A percentile compares a stretch with the other conserved stretches of the same genome.
Conservation (phyloP, 2,888 invertebrate genomes). For the Cynaeus angustus region DNA sequence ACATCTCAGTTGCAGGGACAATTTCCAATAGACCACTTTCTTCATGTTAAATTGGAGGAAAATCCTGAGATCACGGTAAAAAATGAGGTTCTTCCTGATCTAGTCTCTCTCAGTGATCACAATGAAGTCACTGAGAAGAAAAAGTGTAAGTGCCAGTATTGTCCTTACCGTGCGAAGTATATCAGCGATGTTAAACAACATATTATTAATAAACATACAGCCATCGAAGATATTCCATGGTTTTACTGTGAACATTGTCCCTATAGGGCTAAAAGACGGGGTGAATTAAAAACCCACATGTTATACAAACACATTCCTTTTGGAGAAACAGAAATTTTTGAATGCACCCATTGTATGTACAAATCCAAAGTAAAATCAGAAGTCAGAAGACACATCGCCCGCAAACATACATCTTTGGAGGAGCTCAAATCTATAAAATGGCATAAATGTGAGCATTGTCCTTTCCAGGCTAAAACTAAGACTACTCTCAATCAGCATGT, state of each 20-base stretch:
- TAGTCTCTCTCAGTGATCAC: no score
- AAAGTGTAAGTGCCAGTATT: slow-evolving; percentile 12
- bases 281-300: slow-evolving; percentile 19
- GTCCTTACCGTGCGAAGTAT: slow-evolving; percentile 15
- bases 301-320: slow-evolving; percentile 22
- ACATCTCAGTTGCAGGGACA: neutral
- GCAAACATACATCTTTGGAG: slow-evolving; percentile 8
- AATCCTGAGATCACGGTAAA: neutral
- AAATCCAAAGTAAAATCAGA: slow-evolving; percentile 18
- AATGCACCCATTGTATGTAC: slow-evolving; percentile 23
- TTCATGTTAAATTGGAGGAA: slow-evolving; percentile 11
- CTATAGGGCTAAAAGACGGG: slow-evolving; percentile 17
- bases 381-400: slow-evolving; percentile 12
- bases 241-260: slow-evolving; percentile 14
- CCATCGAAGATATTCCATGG: slow-evolving; percentile 11
- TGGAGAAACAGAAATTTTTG: slow-evolving; percentile 11
- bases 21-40: neutral
- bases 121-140: neutral
- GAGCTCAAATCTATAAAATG: slow-evolving; percentile 13
- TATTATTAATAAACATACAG: slow-evolving; percentile 15
- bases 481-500: slow-evolving; percentile 20
- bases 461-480: slow-evolving; percentile 19
- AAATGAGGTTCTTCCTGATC: neutral
- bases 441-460: slow-evolving; percentile 18
- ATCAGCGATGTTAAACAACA: slow-evolving; percentile 21